Base-by-base conservation (phyloP, 92 coral and sea anemone species). In the Epizoanthus ramosus region DNA sequence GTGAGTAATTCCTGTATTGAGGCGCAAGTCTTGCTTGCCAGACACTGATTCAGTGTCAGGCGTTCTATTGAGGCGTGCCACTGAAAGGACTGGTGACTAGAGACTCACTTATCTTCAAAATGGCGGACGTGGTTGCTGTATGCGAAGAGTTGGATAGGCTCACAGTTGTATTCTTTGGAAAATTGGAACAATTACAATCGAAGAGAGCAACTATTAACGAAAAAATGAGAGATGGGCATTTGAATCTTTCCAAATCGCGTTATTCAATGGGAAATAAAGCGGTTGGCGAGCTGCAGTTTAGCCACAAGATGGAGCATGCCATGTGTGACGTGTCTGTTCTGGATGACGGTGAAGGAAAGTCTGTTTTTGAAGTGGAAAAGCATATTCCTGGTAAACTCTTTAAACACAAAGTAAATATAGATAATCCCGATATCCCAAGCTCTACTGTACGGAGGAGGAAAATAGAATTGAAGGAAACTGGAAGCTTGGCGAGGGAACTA, bases 181-280 rank as follows among this genome's bases (percentile, higher is more conserved):
- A 83, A 65, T 64, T 93, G 33, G 99, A 92, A 63, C 74, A 66
- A 5, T 86, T 96, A 53, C 93, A 87, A 13, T 80, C 67, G 67
- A 88, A 87, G 79, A 82, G 98, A 73, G 83, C 79, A 9, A 73
- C 57, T 9, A 86, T 96, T 18, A 85, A 90, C 68, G 87, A 74
- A 60, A 67, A 68, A 54, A 90, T 96, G 89, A 92, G 93, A 88
- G 94, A 92, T 88, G 99, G 99, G 67, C 90, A 92, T 83, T 80
- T 96, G 8, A 88, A 83, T 52, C 83, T 96, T 83, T 96, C 99
- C 7, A 96, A 94, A 73, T 98, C 99, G 16, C 91, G 99, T 9
- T 96, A 96, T 85, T 92, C 99, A 22, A 96, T 96, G 99, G 99
- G 99, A 59, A 96, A 94, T 61, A 96, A 96, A 59, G 69, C 96